phyloP scores from a whole-genome alignment of 1,140 invertebrate genomes.

The Dendrolimus kikuchii region DNA sequence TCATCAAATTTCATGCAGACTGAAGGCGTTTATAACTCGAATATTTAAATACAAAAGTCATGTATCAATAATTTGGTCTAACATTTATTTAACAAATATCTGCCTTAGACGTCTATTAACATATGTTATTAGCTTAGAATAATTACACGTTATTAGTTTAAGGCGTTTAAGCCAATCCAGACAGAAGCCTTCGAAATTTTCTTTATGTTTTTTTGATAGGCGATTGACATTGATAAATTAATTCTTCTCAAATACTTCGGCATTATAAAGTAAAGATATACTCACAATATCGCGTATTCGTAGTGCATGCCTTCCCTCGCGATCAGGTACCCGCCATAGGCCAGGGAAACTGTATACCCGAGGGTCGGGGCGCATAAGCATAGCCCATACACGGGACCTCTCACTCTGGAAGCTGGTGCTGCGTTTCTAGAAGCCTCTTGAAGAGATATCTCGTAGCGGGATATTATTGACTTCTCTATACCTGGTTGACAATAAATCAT shows the following conservation, averaged over 20 bases:
- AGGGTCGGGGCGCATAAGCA: constrained; percentile 81
- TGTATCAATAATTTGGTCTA: no score
- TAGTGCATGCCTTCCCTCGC: constrained; percentile 75
- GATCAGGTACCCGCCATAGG: constrained; percentile 83
- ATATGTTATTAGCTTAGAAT: no score
- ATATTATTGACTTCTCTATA: constrained; percentile 72
- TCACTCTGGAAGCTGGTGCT: constrained; percentile 71
- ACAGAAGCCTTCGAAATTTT: neutral
- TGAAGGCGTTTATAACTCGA: no score
- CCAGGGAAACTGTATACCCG: constrained; percentile 81
- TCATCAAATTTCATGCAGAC: no score
- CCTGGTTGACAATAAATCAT: constrained; percentile 24
- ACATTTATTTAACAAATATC: no score
- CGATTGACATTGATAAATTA: no score
- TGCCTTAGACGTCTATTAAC: no score
- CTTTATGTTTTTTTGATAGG: no score
- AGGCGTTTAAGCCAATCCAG: no score
- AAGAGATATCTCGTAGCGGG: constrained; percentile 71
- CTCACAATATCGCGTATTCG: constrained; percentile 82
- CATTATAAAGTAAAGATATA: constrained; percentile 12
- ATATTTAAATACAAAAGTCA: no score
- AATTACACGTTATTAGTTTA: no score
- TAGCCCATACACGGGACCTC: constrained; percentile 80
- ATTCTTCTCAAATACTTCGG: no score
- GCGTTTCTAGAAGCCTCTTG: constrained; percentile 58